Percentiles rank a stretch among this genome's conserved stretches.
Evolutionary conservation across 1,140 invertebrate genomes (phyloP).

Genomic region (Sycobia sp.): DNA sequence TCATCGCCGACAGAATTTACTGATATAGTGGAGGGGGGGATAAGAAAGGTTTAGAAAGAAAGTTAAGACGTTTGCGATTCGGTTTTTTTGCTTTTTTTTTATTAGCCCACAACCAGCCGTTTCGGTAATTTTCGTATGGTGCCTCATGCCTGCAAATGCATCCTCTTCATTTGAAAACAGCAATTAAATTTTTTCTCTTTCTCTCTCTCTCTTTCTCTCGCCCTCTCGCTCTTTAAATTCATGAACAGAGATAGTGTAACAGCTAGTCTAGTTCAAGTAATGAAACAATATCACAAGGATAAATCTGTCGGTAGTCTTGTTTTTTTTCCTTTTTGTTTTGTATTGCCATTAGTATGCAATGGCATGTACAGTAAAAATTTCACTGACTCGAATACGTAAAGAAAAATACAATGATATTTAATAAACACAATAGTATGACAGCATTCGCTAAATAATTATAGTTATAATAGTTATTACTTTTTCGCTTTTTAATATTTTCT

Average conservation of each 20-base stretch:
- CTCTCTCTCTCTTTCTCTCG: no score
- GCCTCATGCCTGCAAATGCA: conserved; percentile 36
- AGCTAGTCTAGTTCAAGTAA: conserved; percentile 42
- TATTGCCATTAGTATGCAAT: conserved; percentile 28
- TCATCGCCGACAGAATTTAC: conserved; percentile 16
- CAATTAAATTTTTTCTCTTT: not conserved
- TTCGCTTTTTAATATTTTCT: conserved; percentile 31
- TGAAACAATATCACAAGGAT: conserved; percentile 40
- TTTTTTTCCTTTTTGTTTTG: no score
- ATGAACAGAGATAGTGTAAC: conserved; percentile 38
- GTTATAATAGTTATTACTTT: conserved; percentile 21
- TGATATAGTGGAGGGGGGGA: conserved; percentile 6
- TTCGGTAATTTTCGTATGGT: conserved; percentile 49
- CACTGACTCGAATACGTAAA: conserved; percentile 22
- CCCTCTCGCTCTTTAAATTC: conserved; percentile 37
- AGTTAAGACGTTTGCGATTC: not conserved
- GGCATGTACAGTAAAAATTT: conserved; percentile 25
- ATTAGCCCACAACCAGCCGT: conserved; percentile 54
- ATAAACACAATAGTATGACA: conserved; percentile 29
- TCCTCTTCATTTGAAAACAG: conserved; percentile 17
- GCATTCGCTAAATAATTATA: conserved; percentile 18
- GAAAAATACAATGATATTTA: conserved; percentile 26
- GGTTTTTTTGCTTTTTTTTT: conserved; percentile 39
- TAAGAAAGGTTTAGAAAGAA: conserved; percentile 1
- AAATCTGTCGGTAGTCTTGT: conserved; percentile 28